Evolutionary conservation across 2,888 invertebrate species (phyloP), one percentile per base, ranked within the genome.

Genomic region (Coelinius sp.): DNA sequence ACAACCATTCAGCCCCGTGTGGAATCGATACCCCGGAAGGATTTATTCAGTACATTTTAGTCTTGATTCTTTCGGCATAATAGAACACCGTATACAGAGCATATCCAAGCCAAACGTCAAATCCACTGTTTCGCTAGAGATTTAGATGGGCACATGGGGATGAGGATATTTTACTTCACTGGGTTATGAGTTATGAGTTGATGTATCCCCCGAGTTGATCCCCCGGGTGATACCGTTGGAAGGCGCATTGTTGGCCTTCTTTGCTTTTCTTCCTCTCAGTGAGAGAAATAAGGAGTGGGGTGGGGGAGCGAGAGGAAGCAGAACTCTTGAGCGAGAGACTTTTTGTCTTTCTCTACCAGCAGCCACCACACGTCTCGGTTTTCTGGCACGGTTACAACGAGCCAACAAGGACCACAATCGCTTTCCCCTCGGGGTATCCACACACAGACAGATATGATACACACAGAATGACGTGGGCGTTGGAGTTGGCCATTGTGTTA

Each of bases 171-270:
- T 76, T 75, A 75, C 70, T 77, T 74, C 80, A 77, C 78, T 76
- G 77, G 78, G 79, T 79, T 82, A 79, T 83, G 83, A 82, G 80
- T 82, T 82, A 82, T 78, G 82, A 76, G 74, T 79, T 75, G 77
- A 77, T 71, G 76, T 74, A 78, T 78, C 77, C 79, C 78, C 79
- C 79, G 75, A 76, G 81, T 83, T 84, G 85, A 86, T 86, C 84
- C 85, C 59, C 64, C 62, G 70, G 63, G 46, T 70, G 77, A 77
- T 75, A 74, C 68, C 44, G 68, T 67, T 66, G 66, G 59, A 59
- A 63, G 56, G 66, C 73, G 68, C 70, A 77, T 77, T 75, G 75
- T 75, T 67, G 49, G 31, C 49, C 67, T 24, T 64, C 65, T 70
- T 41, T 70, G 62, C 41, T 49, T 49, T 22, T 49, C 49, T 46